Evolutionary conservation across 2,888 invertebrate species (phyloP).

Genomic region (Drosophila formosana): DNA sequence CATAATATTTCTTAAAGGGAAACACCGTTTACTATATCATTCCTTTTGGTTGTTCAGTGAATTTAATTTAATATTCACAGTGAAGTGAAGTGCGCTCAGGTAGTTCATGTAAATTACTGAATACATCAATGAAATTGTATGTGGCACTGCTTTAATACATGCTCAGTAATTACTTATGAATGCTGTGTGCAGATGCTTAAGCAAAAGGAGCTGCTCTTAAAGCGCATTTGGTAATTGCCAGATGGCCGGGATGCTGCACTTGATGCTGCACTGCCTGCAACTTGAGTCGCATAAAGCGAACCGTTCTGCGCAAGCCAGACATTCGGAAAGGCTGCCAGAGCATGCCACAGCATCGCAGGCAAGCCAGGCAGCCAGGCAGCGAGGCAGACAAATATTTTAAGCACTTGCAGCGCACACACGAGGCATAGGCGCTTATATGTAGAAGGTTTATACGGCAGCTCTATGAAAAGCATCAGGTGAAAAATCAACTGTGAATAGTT

Average conservation of each 20-base stretch:
- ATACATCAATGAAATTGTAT: not conserved
- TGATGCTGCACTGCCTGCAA: conserved; percentile 42
- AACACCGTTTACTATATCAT: not conserved
- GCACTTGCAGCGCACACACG: conserved; percentile 53
- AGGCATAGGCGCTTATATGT: conserved; percentile 27
- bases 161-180: conserved; percentile 9
- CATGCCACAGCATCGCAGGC: conserved; percentile 42
- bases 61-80: not conserved
- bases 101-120: not conserved
- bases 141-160: not conserved
- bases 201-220: not conserved
- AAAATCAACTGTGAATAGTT: conserved; percentile 82
- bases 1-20: not conserved
- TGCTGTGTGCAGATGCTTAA: not conserved
- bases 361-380: conserved; percentile 55
- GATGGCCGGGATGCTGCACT: conserved; percentile 14
- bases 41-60: not conserved
- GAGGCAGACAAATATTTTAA: conserved; percentile 75
- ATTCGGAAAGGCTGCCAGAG: conserved; percentile 12
- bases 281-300: conserved; percentile 55
- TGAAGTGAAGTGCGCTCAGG: not conserved
- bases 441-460: conserved; percentile 18
- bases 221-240: conserved; percentile 22
- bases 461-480: conserved; percentile 78
- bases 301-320: conserved; percentile 25